Evolutionary conservation across 2,113 vertebrate species (phyloP).

Genomic region (Setophaga petechia): DNA sequence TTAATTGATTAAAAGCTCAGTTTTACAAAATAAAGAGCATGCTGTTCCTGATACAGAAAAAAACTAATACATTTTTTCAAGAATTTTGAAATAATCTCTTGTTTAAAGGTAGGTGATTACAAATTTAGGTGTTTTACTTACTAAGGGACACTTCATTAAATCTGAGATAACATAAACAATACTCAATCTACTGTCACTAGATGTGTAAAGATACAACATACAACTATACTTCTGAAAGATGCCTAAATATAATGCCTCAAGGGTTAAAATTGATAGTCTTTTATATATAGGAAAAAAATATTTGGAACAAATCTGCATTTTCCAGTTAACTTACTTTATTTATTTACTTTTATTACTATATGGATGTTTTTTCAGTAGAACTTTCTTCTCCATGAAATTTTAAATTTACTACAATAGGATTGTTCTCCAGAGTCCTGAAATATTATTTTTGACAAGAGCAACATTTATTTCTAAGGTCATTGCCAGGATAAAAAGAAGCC

Average conservation of each 20-base stretch:
- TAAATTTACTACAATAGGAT: background rate
- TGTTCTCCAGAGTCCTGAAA: background rate
- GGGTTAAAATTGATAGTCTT: background rate
- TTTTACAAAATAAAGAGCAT: background rate
- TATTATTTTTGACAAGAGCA: background rate
- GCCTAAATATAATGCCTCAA: background rate
- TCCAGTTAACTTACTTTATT: background rate
- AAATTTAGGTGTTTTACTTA: background rate
- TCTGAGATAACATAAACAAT: background rate
- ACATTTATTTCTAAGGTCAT: background rate
- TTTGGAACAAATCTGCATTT: background rate
- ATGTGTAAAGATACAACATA: background rate
- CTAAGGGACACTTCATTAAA: background rate
- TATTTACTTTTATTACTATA: background rate
- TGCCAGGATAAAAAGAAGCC: background rate
- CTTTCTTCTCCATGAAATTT: background rate
- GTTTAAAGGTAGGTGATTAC: background rate
- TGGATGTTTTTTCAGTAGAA: background rate
- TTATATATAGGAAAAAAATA: accelerated
- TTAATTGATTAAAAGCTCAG: background rate
- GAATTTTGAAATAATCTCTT: background rate
- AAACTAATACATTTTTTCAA: background rate
- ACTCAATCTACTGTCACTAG: background rate
- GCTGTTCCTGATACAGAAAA: background rate
- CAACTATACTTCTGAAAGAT: background rate